Conservation (phyloP, 2,888 invertebrate species). For the Adelognathus sp. region DNA sequence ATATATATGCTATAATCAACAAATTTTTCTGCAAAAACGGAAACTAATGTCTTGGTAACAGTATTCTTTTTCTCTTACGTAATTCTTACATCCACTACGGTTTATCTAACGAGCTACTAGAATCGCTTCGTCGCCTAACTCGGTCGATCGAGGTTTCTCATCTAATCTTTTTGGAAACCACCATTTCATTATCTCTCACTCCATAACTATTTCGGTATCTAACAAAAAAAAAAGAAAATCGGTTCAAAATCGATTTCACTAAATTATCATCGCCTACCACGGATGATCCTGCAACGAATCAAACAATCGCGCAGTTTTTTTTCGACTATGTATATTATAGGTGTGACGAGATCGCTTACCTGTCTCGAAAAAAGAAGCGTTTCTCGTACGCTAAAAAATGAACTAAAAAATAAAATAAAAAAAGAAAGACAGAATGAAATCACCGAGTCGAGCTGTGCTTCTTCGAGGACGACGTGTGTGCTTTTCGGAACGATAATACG, state of each 20-base stretch:
- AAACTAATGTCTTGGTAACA: conserved; percentile 64
- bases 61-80: conserved; percentile 40
- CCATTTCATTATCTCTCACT: conserved; percentile 26
- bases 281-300: conserved; percentile 43
- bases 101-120: conserved; percentile 41
- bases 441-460: conserved; percentile 28
- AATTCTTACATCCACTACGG: conserved; percentile 60
- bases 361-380: neutral
- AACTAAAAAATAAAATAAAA: conserved; percentile 20
- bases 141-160: conserved; percentile 20
- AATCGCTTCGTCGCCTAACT: conserved; percentile 41
- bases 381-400: conserved; percentile 16
- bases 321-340: neutral
- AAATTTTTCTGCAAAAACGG: conserved; percentile 43
- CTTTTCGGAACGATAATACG: conserved; percentile 31
- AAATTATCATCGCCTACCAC: conserved; percentile 63
- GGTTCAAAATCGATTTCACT: conserved; percentile 31
- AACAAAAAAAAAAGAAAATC: too few species aligned
- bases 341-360: conserved; percentile 2
- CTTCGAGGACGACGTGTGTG: conserved; percentile 24
- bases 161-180: conserved; percentile 22
- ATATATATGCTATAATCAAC: conserved; percentile 40
- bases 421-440: conserved; percentile 3
- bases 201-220: conserved; percentile 28
- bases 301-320: conserved; percentile 30